phyloP scores from a whole-genome alignment of 2,888 invertebrate species.

The Caenorhabditis parvicauda region DNA sequence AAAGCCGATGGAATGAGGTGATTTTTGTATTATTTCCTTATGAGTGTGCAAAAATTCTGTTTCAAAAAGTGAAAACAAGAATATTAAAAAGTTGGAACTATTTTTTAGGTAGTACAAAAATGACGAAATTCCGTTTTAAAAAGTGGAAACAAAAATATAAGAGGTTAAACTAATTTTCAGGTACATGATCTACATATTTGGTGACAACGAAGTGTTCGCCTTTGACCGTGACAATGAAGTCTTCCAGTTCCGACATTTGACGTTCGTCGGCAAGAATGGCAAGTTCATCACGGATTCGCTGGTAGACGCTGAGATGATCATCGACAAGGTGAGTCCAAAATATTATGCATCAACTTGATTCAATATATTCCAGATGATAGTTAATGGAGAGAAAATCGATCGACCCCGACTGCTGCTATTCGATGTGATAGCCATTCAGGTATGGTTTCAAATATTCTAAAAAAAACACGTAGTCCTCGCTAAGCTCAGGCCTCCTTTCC shows the following conservation, averaged over 20 bases:
- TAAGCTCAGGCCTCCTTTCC: too few relatives aligned
- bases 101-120: slow-evolving; percentile 1
- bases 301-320: slow-evolving; percentile 59
- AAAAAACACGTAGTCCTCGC: too few relatives aligned
- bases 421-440: slow-evolving; percentile 87
- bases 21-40: not conserved
- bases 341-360: not conserved
- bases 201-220: slow-evolving; percentile 82
- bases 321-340: slow-evolving; percentile 43
- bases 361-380: slow-evolving; percentile 71
- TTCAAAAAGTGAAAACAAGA: not conserved
- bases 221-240: slow-evolving; percentile 86
- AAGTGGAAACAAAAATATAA: not conserved
- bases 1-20: slow-evolving; percentile 95
- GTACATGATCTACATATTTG: slow-evolving; percentile 93
- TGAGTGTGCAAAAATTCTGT: not conserved
- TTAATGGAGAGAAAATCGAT: slow-evolving; percentile 68
- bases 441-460: too few relatives aligned
- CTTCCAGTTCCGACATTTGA: slow-evolving; percentile 75
- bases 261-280: slow-evolving; percentile 77
- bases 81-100: not conserved
- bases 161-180: slow-evolving; percentile 66
- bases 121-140: slow-evolving; percentile 1
- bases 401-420: slow-evolving; percentile 89
- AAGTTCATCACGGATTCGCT: slow-evolving; percentile 40